Conservation (phyloP, 2,888 invertebrate species). For the Sipunculus nudus region DNA sequence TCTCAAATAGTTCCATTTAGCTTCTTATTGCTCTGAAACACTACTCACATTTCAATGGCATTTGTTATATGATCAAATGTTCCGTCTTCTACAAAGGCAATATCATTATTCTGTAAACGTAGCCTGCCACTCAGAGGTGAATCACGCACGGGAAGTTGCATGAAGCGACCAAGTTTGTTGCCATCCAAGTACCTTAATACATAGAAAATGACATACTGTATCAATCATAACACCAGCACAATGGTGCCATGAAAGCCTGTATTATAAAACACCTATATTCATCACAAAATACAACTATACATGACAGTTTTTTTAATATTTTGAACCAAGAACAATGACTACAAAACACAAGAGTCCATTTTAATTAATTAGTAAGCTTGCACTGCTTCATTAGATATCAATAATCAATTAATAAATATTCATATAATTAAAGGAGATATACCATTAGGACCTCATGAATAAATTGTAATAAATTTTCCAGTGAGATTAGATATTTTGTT, state of each 20-base stretch:
- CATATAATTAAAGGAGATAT: too few species aligned
- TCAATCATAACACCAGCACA: slow-evolving; percentile 33
- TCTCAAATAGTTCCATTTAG: too few species aligned
- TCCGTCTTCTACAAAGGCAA: slow-evolving; percentile 56
- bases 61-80: slow-evolving; percentile 47
- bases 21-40: too few species aligned
- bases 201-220: slow-evolving; percentile 40
- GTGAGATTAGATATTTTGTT: too few species aligned
- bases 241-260: slow-evolving; percentile 33
- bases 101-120: slow-evolving; percentile 39
- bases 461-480: too few species aligned
- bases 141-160: slow-evolving; percentile 30
- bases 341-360: too few species aligned
- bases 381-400: too few species aligned
- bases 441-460: too few species aligned
- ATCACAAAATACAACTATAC: slow-evolving; percentile 39
- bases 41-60: slow-evolving; percentile 44
- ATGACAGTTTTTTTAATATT: slow-evolving; percentile 30
- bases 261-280: slow-evolving; percentile 26
- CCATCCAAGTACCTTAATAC: slow-evolving; percentile 31
- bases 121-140: slow-evolving; percentile 15
- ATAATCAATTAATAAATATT: too few species aligned
- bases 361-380: too few species aligned
- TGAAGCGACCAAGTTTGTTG: slow-evolving; percentile 41
- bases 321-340: too few species aligned